phyloP scores from a whole-genome alignment of 2,888 invertebrate species.

The Leptothorax acervorum region DNA sequence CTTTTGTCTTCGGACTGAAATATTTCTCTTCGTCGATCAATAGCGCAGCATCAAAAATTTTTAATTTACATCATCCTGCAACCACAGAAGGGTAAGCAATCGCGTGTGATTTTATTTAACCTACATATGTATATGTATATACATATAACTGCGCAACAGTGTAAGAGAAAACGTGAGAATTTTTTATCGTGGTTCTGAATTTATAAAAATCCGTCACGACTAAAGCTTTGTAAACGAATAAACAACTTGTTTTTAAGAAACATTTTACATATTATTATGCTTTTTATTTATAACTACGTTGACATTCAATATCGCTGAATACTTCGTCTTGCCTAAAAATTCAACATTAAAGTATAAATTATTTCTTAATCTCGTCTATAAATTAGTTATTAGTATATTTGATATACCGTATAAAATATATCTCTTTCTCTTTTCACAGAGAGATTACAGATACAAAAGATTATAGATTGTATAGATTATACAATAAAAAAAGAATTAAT shows the following conservation, averaged over 20 bases:
- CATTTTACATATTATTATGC: neutral
- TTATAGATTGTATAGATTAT: neutral
- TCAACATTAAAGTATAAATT: neutral
- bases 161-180: neutral
- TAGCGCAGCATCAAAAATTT: slow-evolving; percentile 36
- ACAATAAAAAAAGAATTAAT: neutral
- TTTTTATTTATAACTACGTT: neutral
- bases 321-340: neutral
- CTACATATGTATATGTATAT: neutral
- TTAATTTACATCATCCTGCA: slow-evolving; percentile 53
- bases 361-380: neutral
- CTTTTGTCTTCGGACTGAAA: slow-evolving; percentile 61
- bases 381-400: neutral
- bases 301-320: neutral
- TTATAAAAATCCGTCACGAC: neutral
- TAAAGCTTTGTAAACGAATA: neutral
- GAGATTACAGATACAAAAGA: too few relatives aligned
- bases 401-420: neutral
- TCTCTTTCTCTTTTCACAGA: neutral
- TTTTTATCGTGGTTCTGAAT: slow-evolving; percentile 4
- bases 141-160: neutral
- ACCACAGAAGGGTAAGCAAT: neutral
- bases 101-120: neutral
- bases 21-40: slow-evolving; percentile 51
- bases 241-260: slow-evolving; percentile 6